Base-by-base conservation (phyloP, 1,140 invertebrate genomes). In the Glossosoma conforme region DNA sequence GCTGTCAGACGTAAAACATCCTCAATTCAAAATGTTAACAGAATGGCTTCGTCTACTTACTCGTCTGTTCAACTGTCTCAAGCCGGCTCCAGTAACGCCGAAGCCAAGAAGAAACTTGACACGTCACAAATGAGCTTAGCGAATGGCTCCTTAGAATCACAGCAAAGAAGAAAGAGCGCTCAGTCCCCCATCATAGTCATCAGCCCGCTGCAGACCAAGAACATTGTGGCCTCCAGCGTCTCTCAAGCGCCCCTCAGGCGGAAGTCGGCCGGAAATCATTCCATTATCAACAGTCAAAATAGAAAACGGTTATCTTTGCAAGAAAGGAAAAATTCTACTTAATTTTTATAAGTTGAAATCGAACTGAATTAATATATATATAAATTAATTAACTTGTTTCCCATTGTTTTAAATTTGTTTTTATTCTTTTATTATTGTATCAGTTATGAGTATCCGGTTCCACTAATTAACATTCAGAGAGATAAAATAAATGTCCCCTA, bases 251-350 rank as follows among this genome's bases (percentile, higher is more conserved):
- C 57, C 25, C 35, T 59, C 8, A 46, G 57, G 18, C 43, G 57
- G 21, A 59, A 59, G 43, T 59, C 57, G 9, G 57, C 57, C 9
- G 52, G 56, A 2, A 47, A 21, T 14, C 36, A 36, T 22, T 38
- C 35, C 40, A 13, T 3, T 19, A n/a, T 41, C 63, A 18, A 64
- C 35, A 69, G 67, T 57, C 69, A 70, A 36, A 72, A 63, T 33
- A 60, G 72, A 21, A 74, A 74, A 45, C 62, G 72, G 2, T 67
- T 70, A 0, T 72, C 70, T 4, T 67, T 74, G 59, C 67, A 70
- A 24, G 72, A 74, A 13, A 59, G 72, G 46, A 74, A 74, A 37
- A 71, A 68, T 44, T 72, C 69, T 14, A 67, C 71, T 63, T 74
- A 70, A 66, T 65, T 55, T 65, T 61, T 14, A 6, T n/a, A 8